Evolutionary conservation across 2,797 vertebrate genomes (phyloP).

Genomic region (Varecia variegata): DNA sequence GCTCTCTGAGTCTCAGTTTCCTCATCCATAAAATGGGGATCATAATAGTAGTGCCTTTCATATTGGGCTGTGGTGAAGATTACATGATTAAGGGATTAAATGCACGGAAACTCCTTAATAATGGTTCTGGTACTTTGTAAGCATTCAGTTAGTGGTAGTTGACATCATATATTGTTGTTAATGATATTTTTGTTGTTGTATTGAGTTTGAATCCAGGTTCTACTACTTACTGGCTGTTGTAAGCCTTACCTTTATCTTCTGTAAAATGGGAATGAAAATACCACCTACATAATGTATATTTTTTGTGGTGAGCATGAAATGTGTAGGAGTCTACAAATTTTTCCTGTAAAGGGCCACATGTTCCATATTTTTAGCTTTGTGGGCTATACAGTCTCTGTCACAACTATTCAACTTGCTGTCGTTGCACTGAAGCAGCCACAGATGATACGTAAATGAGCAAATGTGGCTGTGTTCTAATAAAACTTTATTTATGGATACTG

Average conservation of each 20-base stretch:
- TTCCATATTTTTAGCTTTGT: background rate
- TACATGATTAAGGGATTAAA: conserved; percentile 1
- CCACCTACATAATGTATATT: background rate
- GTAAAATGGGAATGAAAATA: conserved; percentile 10
- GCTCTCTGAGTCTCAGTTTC: background rate
- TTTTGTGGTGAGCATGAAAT: background rate
- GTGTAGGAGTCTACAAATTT: background rate
- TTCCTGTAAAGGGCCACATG: conserved; percentile 6
- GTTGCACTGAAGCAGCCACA: background rate
- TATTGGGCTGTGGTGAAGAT: background rate
- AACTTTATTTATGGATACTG: conserved; percentile 21
- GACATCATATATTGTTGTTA: conserved; percentile 6
- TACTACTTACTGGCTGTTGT: background rate
- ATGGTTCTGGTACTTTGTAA: background rate
- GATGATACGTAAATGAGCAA: background rate
- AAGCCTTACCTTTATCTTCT: background rate
- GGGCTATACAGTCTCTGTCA: background rate
- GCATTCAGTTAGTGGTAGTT: background rate
- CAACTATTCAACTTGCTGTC: background rate
- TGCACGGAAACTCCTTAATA: background rate
- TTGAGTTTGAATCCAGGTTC: conserved; percentile 15
- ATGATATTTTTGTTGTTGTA: background rate
- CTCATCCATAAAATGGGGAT: background rate
- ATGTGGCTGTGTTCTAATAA: background rate
- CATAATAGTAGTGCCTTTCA: background rate